Conservation (phyloP, 2,888 invertebrate species). For the Drosophila kuntzei region DNA sequence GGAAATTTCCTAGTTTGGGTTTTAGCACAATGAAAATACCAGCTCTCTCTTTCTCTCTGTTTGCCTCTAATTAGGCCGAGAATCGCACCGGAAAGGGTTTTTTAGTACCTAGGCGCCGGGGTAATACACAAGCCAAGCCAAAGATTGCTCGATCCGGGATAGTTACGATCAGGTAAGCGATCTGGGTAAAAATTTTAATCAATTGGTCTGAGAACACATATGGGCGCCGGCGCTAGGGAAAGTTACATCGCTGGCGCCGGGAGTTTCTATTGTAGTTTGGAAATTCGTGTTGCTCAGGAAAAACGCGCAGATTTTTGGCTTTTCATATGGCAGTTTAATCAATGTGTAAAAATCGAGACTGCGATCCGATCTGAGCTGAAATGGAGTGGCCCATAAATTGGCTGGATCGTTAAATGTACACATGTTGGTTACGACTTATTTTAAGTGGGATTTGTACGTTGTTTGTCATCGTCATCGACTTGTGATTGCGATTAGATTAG, state of each 20-base stretch:
- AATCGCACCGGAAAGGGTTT: constrained; percentile 76
- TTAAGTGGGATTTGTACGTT: constrained; percentile 1
- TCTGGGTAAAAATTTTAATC: constrained; percentile 44
- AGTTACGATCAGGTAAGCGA: constrained; percentile 1
- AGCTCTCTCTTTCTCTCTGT: constrained; percentile 49
- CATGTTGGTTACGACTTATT: constrained; percentile 12
- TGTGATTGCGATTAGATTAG: constrained; percentile 69
- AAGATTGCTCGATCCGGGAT: constrained; percentile 8
- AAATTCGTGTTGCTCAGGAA: constrained; percentile 53
- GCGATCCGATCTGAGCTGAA: background rate
- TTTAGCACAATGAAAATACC: constrained; percentile 81
- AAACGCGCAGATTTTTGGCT: constrained; percentile 68
- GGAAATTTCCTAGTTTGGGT: constrained; percentile 76
- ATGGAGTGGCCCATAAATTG: constrained; percentile 53
- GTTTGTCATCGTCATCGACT: constrained; percentile 22
- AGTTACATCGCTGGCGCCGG: constrained; percentile 65
- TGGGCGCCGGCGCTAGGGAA: constrained; percentile 67
- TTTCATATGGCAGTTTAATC: constrained; percentile 59
- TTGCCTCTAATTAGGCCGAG: constrained; percentile 73
- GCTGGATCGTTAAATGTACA: constrained; percentile 23
- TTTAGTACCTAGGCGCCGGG: constrained; percentile 79
- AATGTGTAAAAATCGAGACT: constrained; percentile 34
- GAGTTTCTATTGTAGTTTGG: constrained; percentile 57
- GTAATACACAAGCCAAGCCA: constrained; percentile 42
- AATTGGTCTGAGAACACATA: constrained; percentile 66